Conservation (phyloP, 2,888 invertebrate species). For the Achlya flavicornis region DNA sequence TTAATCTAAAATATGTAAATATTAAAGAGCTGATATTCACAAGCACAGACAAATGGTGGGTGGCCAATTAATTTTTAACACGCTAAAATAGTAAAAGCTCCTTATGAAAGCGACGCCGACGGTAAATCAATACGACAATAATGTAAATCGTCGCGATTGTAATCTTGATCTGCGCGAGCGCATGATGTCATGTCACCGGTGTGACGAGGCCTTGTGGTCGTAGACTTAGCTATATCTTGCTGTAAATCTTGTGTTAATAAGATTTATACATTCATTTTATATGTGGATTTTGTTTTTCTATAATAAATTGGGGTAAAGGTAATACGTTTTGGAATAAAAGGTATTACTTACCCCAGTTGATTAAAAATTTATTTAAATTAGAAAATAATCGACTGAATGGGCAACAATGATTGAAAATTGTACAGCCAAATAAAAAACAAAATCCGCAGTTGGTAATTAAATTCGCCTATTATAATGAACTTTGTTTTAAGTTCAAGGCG, state of each 20-base stretch:
- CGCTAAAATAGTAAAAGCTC: constrained; percentile 58
- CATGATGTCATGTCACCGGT: constrained; percentile 66
- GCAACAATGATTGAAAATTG: not conserved
- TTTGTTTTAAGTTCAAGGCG: constrained; percentile 37
- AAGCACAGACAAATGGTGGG: constrained; percentile 40
- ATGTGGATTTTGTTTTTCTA: not conserved
- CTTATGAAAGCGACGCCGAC: constrained; percentile 48
- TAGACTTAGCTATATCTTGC: constrained; percentile 33
- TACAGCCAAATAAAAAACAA: constrained; percentile 3
- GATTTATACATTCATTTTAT: constrained; percentile 25
- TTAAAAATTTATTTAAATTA: too few species aligned
- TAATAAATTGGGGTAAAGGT: too few species aligned
- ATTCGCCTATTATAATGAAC: not conserved
- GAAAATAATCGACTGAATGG: too few species aligned
- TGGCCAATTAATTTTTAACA: constrained; percentile 69
- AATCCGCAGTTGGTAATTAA: not conserved
- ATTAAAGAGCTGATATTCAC: not conserved
- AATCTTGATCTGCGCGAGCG: constrained; percentile 60
- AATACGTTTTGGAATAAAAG: not conserved
- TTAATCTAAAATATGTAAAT: too few species aligned
- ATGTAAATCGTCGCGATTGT: constrained; percentile 78
- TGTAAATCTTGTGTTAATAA: constrained; percentile 35
- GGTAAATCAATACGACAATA: constrained; percentile 77
- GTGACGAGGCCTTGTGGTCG: constrained; percentile 48
- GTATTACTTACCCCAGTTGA: too few species aligned